A percentile compares a stretch with the other conserved stretches of the same genome.
Evolutionary conservation across 2,888 invertebrate genomes (phyloP).

Genomic region (Pinctada fucata): DNA sequence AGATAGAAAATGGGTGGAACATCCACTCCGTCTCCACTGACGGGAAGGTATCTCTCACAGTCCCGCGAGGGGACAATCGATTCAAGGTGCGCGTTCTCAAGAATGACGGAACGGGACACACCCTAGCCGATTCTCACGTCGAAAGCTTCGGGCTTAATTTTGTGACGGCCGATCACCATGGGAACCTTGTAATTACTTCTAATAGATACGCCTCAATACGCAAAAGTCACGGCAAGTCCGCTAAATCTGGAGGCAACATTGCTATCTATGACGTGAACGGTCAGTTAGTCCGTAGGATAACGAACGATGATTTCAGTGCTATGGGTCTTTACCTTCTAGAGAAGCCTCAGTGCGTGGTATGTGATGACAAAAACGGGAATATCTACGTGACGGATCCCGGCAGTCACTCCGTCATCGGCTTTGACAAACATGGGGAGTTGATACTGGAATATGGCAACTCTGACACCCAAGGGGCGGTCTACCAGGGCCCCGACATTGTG

Average conservation of each 20-base stretch:
- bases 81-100: constrained; percentile 68
- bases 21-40: constrained; percentile 67
- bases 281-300: constrained; percentile 55
- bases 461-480: constrained; percentile 61
- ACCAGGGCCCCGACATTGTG: constrained; percentile 67
- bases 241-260: constrained; percentile 67
- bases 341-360: constrained; percentile 62
- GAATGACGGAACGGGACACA: constrained; percentile 60
- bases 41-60: constrained; percentile 64
- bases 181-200: constrained; percentile 63
- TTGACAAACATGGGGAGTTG: constrained; percentile 58
- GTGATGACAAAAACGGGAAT: constrained; percentile 54
- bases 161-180: constrained; percentile 59
- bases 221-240: constrained; percentile 57
- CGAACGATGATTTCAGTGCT: constrained; percentile 65
- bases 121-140: constrained; percentile 61
- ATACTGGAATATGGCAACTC: constrained; percentile 66
- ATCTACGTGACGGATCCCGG: constrained; percentile 66
- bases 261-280: constrained; percentile 62
- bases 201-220: constrained; percentile 63
- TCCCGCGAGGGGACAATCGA: constrained; percentile 67
- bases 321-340: constrained; percentile 60
- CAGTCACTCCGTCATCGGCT: constrained; percentile 62
- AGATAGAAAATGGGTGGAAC: constrained; percentile 62
- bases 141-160: constrained; percentile 68